Evolutionary conservation across 2,797 vertebrate species (phyloP).

Genomic region (Gymnoscopelus microlampas): DNA sequence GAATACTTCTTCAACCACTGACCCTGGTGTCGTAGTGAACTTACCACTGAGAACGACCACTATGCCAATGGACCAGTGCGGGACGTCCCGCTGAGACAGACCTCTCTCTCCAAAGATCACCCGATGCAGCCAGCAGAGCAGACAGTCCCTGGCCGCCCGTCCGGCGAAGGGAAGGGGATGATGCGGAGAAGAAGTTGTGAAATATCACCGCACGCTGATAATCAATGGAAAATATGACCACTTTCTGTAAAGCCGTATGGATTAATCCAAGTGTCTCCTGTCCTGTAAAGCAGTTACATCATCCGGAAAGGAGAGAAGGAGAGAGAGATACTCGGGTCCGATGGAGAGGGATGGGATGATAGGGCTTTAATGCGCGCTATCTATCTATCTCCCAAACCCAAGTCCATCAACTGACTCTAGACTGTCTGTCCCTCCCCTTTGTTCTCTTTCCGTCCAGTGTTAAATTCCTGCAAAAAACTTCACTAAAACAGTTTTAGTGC

Average conservation of each 20-base stretch:
- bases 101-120: slow-evolving; percentile 39
- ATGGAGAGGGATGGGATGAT: slow-evolving; percentile 62
- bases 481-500: slow-evolving; percentile 34
- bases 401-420: slow-evolving; percentile 60
- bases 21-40: not conserved
- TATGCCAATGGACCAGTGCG: slow-evolving; percentile 48
- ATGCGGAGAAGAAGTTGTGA: slow-evolving; percentile 25
- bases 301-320: slow-evolving; percentile 50
- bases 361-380: slow-evolving; percentile 52
- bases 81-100: slow-evolving; percentile 61
- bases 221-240: slow-evolving; percentile 33
- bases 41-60: slow-evolving; percentile 46
- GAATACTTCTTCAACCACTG: too few species aligned
- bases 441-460: slow-evolving; percentile 40
- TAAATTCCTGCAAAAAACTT: slow-evolving; percentile 41
- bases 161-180: slow-evolving; percentile 36
- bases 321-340: slow-evolving; percentile 26
- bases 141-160: slow-evolving; percentile 22
- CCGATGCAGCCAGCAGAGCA: slow-evolving; percentile 34
- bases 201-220: slow-evolving; percentile 24
- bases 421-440: slow-evolving; percentile 68
- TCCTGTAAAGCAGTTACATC: slow-evolving; percentile 71
- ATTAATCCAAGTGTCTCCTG: slow-evolving; percentile 32
- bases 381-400: slow-evolving; percentile 55
- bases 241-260: not conserved